Conservation (phyloP, 2,888 invertebrate genomes). For the Phania funesta region DNA sequence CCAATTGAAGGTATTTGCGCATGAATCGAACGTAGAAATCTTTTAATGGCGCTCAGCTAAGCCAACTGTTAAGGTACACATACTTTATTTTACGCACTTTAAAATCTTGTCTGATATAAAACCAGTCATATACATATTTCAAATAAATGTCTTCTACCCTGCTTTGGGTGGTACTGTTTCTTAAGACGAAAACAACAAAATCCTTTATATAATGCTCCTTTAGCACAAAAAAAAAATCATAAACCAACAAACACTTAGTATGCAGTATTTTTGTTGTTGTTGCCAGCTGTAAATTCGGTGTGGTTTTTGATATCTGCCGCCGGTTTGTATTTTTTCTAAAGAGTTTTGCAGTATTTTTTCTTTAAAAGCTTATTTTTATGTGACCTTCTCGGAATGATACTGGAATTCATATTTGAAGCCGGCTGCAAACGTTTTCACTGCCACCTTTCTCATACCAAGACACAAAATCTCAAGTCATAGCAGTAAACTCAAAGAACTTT, state of each 20-base stretch:
- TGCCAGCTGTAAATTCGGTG: neutral
- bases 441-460: neutral
- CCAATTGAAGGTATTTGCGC: neutral
- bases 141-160: slow-evolving; percentile 20
- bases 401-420: slow-evolving; percentile 31
- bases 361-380: slow-evolving; percentile 21
- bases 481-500: slow-evolving; percentile 4
- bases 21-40: neutral
- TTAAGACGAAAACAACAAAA: neutral
- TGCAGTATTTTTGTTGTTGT: neutral
- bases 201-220: slow-evolving; percentile 3
- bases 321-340: no score
- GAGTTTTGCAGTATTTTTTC: neutral
- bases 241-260: neutral
- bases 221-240: neutral
- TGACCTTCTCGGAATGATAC: slow-evolving; percentile 27
- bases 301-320: neutral
- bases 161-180: slow-evolving; percentile 6
- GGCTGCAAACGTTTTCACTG: slow-evolving; percentile 11
- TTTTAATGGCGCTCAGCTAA: neutral
- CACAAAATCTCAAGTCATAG: neutral
- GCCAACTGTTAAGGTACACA: neutral
- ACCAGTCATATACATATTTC: slow-evolving; percentile 27
- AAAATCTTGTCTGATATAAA: slow-evolving; percentile 25
- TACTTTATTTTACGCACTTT: slow-evolving; percentile 42